Base-by-base conservation (phyloP, 2,888 invertebrate species). In the Diarsia rubi region DNA sequence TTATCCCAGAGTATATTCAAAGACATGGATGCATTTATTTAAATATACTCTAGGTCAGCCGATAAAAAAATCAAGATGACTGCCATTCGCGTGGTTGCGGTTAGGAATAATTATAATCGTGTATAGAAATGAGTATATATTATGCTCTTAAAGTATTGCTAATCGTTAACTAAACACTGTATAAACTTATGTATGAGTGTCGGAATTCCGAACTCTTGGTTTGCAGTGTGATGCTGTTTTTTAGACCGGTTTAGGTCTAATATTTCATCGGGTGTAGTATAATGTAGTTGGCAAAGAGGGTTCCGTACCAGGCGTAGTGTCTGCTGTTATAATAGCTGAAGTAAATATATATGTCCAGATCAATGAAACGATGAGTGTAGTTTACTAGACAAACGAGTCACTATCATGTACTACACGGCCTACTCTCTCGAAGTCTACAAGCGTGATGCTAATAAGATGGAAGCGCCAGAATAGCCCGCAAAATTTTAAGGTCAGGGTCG, bases 261-360 rank as follows among this genome's bases (percentile, higher is more conserved):
- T 2, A 37, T 62, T 44, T 24, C 14, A 47, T 59, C 27, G 16
- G 1, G 24, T 57, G 57, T 57, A 8, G 21, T 45, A 9, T 27
- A 52, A 44, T 24, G 12, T n/a, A 66, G 6, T 66, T 74, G 66
- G 21, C 74, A 54, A 62, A 45, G 21, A 21, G 16, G 24, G 47
- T 8, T 31, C 31, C 37, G 27, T 42, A 62, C 19, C 14, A 54
- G n/a, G 14, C 37, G 16, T 24, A 12, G 45, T 42, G 11, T 27
- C 14, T 24, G 16, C 44, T 74, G 16, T 66, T 52, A 12, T 24
- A 31, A 49, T 75, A 37, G 4, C 59, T 75, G 60, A 66, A 66
- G 49, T 52, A 49, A 60, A 49, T 52, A n/a, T 54, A 52, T 37
- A n/a, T 45, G 16, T 74, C 9, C 19, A 16, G 12, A 44, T 21